These are phyloP conservation scores for Geotrupes spiniger DNA, from an alignment of 2,888 invertebrate species.

Conservation along the genomic window DNA sequence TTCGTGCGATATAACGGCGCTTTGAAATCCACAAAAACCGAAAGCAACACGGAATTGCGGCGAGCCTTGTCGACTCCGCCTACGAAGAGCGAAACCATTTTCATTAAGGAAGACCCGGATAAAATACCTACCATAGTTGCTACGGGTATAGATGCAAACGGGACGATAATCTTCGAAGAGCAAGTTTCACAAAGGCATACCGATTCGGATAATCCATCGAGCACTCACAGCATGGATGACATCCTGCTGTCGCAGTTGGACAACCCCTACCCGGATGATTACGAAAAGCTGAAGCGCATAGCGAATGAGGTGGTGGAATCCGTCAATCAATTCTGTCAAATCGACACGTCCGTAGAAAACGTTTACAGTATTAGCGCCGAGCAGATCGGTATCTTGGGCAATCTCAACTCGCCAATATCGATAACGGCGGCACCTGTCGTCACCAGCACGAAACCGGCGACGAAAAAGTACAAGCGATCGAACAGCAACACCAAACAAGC, in stretches of 20 bases:
- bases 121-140: constrained; percentile 47
- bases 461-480: constrained; percentile 71
- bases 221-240: constrained; percentile 66
- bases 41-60: constrained; percentile 55
- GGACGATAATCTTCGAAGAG: constrained; percentile 42
- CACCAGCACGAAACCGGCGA: constrained; percentile 59
- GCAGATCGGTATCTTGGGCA: constrained; percentile 46
- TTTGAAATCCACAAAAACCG: constrained; percentile 36
- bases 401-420: constrained; percentile 44
- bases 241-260: constrained; percentile 67
- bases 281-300: constrained; percentile 80
- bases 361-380: constrained; percentile 53
- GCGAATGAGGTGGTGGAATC: constrained; percentile 79
- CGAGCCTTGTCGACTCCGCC: constrained; percentile 54
- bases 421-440: constrained; percentile 57
- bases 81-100: constrained; percentile 49
- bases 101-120: constrained; percentile 44
- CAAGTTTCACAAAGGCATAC: constrained; percentile 48
- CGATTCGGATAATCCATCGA: constrained; percentile 41
- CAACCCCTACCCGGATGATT: constrained; percentile 72
- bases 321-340: constrained; percentile 66
- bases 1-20: constrained; percentile 49
- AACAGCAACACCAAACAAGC: constrained; percentile 43
- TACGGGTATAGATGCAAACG: constrained; percentile 44
- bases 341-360: constrained; percentile 53